A percentile compares a stretch with the other conserved stretches of the same genome.
phyloP scores from a whole-genome alignment of 2,797 vertebrate genomes.

The Gambusia yucatana region DNA sequence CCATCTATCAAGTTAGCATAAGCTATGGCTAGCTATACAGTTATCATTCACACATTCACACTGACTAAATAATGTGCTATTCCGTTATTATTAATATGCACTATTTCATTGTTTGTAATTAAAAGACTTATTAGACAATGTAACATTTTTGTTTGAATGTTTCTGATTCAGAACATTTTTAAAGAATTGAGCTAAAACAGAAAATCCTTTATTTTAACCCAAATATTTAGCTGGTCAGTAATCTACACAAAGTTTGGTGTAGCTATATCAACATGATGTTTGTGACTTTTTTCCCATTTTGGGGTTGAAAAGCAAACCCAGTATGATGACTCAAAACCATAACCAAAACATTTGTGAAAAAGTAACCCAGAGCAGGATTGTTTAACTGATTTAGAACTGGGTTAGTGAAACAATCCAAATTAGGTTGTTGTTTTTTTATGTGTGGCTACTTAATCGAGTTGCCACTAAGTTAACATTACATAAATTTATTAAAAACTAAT shows the following conservation, averaged over 20 bases:
- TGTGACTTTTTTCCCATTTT: neutral
- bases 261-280: neutral
- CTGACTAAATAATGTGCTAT: neutral
- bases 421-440: too few species aligned
- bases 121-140: neutral
- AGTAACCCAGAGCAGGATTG: neutral
- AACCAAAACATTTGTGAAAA: neutral
- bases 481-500: neutral
- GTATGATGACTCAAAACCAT: neutral
- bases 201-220: neutral
- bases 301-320: neutral
- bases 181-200: neutral
- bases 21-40: neutral
- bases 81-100: neutral
- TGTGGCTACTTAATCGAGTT: neutral
- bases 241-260: neutral
- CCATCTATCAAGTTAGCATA: neutral
- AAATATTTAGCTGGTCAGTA: neutral
- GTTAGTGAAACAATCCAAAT: neutral
- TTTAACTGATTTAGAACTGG: neutral
- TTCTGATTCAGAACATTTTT: neutral
- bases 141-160: neutral
- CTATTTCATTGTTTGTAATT: neutral
- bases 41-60: neutral
- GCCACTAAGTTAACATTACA: neutral